Evolutionary conservation across 1,140 invertebrate species (phyloP), one percentile per base, ranked within the genome.

Genomic region (Apolygus lucorum): DNA sequence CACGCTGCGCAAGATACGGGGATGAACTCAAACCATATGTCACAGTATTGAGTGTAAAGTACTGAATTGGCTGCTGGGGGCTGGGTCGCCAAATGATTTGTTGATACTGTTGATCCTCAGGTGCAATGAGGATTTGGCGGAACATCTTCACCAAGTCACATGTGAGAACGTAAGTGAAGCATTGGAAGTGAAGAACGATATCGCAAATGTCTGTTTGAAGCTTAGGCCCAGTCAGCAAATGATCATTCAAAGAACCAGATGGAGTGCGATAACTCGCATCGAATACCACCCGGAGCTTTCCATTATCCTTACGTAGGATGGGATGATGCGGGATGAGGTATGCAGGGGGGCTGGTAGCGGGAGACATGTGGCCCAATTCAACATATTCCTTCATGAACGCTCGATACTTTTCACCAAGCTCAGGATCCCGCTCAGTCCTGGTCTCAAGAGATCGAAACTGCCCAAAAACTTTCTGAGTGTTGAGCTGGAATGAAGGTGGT

Each of bases 91-190:
- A 76, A 8, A 79, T 42, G 26, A 73, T 70, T 64, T 75, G 11
- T 70, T 75, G 63, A 59, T 28, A 67, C 21, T 28, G 25, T 2
- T 62, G 17, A 34, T 69, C 24, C 42, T n/a, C n/a, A n/a, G n/a
- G n/a, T n/a, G n/a, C n/a, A n/a, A n/a, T n/a, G n/a, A n/a, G n/a
- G n/a, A n/a, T 68, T 42, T 42, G 67, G 14, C 0, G 72, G 29
- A 13, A 77, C 54, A 1, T 70, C 25, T 1, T 80, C 74, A 71
- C 78, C 76, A 1, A 78, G 68, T 54, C 78, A 82, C 75, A 80
- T 80, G 70, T 79, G 78, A n/a, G 72, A 72, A 2, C 81, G 68
- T 75, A 79, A 82, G 64, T 79, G 75, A 21, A 81, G 69, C 28
- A n/a, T n/a, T n/a, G n/a, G n/a, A n/a, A n/a, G n/a, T n/a, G n/a